Evolutionary conservation across 2,113 vertebrate genomes (phyloP).

Genomic region (Macrotis lagotis): DNA sequence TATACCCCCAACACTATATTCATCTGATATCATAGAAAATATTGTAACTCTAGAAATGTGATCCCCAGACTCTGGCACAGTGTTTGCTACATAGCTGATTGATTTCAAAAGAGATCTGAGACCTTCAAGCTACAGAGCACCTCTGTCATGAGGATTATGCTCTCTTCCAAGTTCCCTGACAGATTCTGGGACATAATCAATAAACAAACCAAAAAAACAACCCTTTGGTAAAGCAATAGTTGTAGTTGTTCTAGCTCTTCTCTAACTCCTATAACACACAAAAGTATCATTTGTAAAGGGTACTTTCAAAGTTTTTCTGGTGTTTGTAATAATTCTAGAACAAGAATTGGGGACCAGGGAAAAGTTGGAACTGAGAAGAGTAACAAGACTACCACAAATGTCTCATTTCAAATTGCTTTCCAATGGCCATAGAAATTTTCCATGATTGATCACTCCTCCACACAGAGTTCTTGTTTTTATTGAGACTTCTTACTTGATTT

Average conservation of each 20-base stretch:
- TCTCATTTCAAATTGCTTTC: slow-evolving; percentile 46
- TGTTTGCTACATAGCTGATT: neutral
- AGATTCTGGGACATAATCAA: neutral
- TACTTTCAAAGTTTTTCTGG: slow-evolving; percentile 50
- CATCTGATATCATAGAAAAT: neutral
- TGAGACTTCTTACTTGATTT: neutral
- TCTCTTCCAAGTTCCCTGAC: neutral
- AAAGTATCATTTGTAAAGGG: slow-evolving; percentile 45
- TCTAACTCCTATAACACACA: slow-evolving; percentile 12
- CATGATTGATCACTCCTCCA: slow-evolving; percentile 20
- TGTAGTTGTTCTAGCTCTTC: neutral
- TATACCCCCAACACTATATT: neutral
- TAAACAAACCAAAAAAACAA: neutral
- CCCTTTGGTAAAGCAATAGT: neutral
- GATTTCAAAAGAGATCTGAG: neutral
- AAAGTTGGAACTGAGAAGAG: slow-evolving; percentile 21
- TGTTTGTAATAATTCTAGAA: slow-evolving; percentile 42
- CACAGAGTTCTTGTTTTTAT: slow-evolving; percentile 16
- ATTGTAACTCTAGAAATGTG: neutral
- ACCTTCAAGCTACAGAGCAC: neutral
- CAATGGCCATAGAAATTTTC: slow-evolving; percentile 59
- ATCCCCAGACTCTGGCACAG: neutral
- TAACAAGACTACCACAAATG: slow-evolving; percentile 32
- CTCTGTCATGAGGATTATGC: neutral
- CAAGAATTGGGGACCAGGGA: neutral